phyloP scores from a whole-genome alignment of 2,797 vertebrate species.

The Dicrostonyx torquatus region DNA sequence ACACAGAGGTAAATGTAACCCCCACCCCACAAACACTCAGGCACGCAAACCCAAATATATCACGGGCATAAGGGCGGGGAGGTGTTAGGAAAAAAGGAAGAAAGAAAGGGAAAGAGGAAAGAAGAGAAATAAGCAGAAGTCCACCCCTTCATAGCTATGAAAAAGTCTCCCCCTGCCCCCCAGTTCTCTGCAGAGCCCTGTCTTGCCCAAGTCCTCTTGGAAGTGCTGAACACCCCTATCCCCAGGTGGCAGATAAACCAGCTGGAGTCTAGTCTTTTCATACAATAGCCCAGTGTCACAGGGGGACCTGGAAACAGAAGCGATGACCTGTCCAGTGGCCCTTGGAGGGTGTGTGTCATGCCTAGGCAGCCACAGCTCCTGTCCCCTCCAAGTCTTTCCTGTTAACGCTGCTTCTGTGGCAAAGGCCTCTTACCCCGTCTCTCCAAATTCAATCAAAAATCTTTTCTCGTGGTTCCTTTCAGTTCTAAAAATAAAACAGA shows the following conservation, averaged over 20 bases:
- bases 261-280: not conserved
- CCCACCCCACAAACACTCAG: not conserved
- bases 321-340: not conserved
- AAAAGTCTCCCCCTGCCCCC: not conserved
- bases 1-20: not conserved
- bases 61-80: not conserved
- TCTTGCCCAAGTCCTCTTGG: not conserved
- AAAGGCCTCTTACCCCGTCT: rapidly evolving
- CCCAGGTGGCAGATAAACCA: not conserved
- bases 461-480: not conserved
- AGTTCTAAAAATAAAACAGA: not conserved
- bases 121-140: not conserved
- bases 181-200: not conserved
- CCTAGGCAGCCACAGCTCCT: not conserved
- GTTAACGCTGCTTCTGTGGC: not conserved
- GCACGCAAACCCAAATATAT: not conserved
- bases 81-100: not conserved
- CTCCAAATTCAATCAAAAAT: not conserved
- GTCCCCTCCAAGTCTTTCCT: not conserved
- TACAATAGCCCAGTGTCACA: not conserved
- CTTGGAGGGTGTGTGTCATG: not conserved
- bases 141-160: not conserved
- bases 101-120: not conserved
- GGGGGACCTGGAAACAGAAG: not conserved
- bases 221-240: not conserved